Percentiles rank a stretch among this genome's conserved stretches.
These are phyloP conservation scores for Bos javanicus DNA, from an alignment of 2,113 vertebrate species.

Conservation along the genomic window DNA sequence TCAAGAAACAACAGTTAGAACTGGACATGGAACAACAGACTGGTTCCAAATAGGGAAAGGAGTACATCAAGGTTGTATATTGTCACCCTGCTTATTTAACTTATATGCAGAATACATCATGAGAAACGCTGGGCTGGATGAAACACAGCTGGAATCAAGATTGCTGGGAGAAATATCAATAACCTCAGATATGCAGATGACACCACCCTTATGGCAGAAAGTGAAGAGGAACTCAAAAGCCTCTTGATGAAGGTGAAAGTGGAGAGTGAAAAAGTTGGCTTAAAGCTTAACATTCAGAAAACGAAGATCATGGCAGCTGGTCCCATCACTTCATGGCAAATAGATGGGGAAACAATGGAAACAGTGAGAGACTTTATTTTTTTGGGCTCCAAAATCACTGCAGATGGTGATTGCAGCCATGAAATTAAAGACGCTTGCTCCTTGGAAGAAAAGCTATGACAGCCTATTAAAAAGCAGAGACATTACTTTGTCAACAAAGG, in stretches of 20 bases:
- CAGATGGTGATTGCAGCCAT: background rate
- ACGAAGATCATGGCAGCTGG: fast-evolving
- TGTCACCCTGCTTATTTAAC: background rate
- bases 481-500: background rate
- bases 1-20: background rate
- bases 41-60: background rate
- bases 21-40: background rate
- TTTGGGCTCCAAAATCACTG: background rate
- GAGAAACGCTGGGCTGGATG: background rate
- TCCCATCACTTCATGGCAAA: background rate
- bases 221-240: background rate
- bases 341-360: background rate
- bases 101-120: background rate
- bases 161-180: background rate
- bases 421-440: background rate
- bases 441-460: background rate
- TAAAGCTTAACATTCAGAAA: background rate
- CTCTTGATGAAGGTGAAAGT: background rate
- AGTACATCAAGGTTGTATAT: background rate
- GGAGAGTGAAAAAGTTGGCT: background rate
- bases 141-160: background rate
- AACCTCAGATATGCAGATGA: background rate
- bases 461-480: background rate
- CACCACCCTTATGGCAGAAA: background rate
- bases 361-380: background rate